Conservation (phyloP, 1,140 invertebrate species). For the Centruroides sculpturatus region DNA sequence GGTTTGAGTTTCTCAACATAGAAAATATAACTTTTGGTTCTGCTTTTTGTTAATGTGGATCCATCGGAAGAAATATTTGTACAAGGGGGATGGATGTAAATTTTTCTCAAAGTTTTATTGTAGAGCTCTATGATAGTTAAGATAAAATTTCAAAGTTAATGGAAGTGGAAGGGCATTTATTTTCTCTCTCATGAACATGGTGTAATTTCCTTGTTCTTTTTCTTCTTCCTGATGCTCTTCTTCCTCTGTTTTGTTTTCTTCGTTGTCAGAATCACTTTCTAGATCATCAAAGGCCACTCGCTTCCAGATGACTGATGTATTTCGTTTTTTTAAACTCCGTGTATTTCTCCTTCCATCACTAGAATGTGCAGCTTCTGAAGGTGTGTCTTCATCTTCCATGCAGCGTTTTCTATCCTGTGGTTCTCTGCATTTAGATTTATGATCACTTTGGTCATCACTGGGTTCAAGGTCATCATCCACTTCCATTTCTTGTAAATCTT, state of each 20-base stretch:
- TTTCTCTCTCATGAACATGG: slow-evolving; percentile 35
- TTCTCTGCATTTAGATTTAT: background rate
- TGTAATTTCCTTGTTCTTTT: slow-evolving; percentile 14
- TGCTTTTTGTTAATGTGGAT: no score
- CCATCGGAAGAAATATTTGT: no score
- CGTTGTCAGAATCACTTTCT: slow-evolving; percentile 7
- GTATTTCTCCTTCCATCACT: background rate
- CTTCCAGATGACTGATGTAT: slow-evolving; percentile 11
- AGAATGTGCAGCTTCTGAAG: background rate
- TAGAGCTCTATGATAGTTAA: slow-evolving; percentile 33
- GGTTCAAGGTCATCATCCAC: background rate
- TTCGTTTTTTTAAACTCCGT: background rate
- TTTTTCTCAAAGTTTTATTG: background rate
- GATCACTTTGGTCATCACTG: slow-evolving; percentile 4
- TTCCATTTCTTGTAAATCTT: background rate
- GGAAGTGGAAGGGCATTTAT: slow-evolving; percentile 39
- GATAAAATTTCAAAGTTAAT: slow-evolving; percentile 35
- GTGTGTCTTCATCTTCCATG: background rate
- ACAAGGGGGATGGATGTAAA: no score
- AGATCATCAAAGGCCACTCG: slow-evolving; percentile 13
- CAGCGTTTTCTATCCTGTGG: background rate
- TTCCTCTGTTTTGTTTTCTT: slow-evolving; percentile 4
- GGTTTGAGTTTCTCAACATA: no score
- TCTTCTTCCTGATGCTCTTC: slow-evolving; percentile 3
- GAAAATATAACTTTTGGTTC: no score